These are phyloP conservation scores for Thyatira batis DNA, from an alignment of 2,888 invertebrate genomes.

Conservation along the genomic window DNA sequence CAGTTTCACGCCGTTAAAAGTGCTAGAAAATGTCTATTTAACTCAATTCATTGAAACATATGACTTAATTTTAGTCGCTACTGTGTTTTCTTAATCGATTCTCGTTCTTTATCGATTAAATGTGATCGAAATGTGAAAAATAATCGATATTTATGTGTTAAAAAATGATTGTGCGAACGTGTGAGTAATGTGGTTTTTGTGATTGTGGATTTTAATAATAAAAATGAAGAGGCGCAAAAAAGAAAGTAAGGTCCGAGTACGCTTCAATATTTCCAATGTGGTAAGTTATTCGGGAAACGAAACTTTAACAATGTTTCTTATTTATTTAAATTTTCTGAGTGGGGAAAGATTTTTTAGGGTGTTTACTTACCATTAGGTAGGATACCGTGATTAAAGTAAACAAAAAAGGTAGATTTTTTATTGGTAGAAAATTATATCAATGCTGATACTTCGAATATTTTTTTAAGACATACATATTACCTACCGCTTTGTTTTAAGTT, in stretches of 20 bases:
- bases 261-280: conserved; percentile 62
- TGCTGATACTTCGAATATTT: too few relatives aligned
- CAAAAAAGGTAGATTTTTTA: too few relatives aligned
- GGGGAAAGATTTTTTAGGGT: too few relatives aligned
- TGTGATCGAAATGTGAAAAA: background rate
- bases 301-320: too few relatives aligned
- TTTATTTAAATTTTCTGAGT: too few relatives aligned
- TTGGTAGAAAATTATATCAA: too few relatives aligned
- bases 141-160: too few relatives aligned
- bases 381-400: too few relatives aligned
- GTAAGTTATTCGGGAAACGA: too few relatives aligned
- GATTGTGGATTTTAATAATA: conserved; percentile 11
- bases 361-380: too few relatives aligned
- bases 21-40: background rate
- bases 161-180: conserved; percentile 17
- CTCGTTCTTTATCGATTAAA: background rate
- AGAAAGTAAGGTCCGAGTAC: conserved; percentile 56
- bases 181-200: conserved; percentile 16
- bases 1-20: background rate
- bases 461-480: too few relatives aligned
- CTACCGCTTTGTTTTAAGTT: too few relatives aligned
- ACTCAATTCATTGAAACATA: background rate
- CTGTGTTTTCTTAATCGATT: background rate
- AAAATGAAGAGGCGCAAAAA: conserved; percentile 70
- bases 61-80: background rate